phyloP scores from a whole-genome alignment of 2,113 vertebrate species.

The Nibea coibor region DNA sequence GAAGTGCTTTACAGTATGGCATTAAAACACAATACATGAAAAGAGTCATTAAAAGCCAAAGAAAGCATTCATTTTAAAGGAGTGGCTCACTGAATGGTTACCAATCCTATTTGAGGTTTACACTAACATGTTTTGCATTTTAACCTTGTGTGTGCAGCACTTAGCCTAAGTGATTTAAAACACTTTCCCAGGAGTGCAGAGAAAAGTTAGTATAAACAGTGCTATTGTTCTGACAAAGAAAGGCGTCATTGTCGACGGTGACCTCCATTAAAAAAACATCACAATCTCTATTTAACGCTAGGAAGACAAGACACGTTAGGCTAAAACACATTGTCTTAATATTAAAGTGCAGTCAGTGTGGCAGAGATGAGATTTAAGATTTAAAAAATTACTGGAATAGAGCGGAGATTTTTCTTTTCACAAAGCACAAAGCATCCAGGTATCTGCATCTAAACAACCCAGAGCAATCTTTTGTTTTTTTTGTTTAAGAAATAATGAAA shows the following conservation, averaged over 20 bases:
- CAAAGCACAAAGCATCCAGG: conserved; percentile 73
- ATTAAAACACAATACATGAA: too few relatives aligned
- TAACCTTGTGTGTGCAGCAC: neutral
- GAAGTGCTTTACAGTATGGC: too few relatives aligned
- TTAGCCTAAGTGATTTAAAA: conserved; percentile 9
- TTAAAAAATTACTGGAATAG: conserved; percentile 34
- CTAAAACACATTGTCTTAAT: conserved; percentile 7
- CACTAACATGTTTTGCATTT: neutral
- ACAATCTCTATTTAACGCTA: conserved; percentile 20
- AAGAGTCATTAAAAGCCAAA: too few relatives aligned
- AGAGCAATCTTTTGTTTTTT: conserved; percentile 64
- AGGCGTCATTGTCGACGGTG: neutral
- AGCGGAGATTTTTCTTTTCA: conserved; percentile 58
- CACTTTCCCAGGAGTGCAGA: conserved; percentile 25
- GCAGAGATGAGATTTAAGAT: conserved; percentile 55
- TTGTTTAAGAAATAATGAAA: conserved; percentile 78
- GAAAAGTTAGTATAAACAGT: conserved; percentile 2
- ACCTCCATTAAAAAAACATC: conserved; percentile 48
- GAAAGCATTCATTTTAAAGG: neutral
- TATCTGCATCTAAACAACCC: conserved; percentile 80
- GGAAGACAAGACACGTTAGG: neutral
- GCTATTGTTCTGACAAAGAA: neutral
- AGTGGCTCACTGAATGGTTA: neutral
- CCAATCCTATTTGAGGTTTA: neutral
- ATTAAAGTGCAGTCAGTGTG: conserved; percentile 14